Conservation (phyloP, 1,140 invertebrate genomes). For the Drosophila guanche region DNA sequence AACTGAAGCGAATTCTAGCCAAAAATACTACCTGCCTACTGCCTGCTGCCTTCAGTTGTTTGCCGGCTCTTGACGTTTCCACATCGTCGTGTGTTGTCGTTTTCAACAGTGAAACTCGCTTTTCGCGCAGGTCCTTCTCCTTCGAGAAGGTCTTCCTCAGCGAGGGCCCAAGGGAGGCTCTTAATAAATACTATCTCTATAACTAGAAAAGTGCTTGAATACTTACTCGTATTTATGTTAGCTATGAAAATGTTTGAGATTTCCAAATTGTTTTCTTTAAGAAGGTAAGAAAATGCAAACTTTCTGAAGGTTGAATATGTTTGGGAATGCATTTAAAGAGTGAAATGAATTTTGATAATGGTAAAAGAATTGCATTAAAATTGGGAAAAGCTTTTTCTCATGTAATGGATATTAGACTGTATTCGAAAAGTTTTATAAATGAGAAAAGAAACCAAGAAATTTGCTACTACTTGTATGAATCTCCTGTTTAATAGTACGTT, state of each 20-base stretch:
- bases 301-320: too few relatives aligned
- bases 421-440: too few relatives aligned
- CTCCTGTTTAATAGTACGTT: too few relatives aligned
- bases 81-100: constrained; percentile 45
- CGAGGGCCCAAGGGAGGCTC: constrained; percentile 5
- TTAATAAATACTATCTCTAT: constrained; percentile 18
- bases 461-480: too few relatives aligned
- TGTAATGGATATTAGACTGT: too few relatives aligned
- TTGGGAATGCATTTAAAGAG: too few relatives aligned
- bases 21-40: constrained; percentile 3
- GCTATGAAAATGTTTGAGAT: constrained; percentile 79
- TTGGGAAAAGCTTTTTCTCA: too few relatives aligned
- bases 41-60: constrained; percentile 55
- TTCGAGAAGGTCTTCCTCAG: constrained; percentile 1
- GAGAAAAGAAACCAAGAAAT: too few relatives aligned
- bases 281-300: constrained; percentile 61
- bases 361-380: too few relatives aligned
- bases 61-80: constrained; percentile 64
- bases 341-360: too few relatives aligned
- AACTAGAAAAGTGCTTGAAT: constrained; percentile 14
- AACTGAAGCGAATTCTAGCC: constrained; percentile 24
- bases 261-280: constrained; percentile 75
- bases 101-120: constrained; percentile 3
- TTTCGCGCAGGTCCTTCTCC: constrained; percentile 19
- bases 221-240: constrained; percentile 9